Evolutionary conservation across 2,888 invertebrate species (phyloP).

Genomic region (Tridacna gigas): DNA sequence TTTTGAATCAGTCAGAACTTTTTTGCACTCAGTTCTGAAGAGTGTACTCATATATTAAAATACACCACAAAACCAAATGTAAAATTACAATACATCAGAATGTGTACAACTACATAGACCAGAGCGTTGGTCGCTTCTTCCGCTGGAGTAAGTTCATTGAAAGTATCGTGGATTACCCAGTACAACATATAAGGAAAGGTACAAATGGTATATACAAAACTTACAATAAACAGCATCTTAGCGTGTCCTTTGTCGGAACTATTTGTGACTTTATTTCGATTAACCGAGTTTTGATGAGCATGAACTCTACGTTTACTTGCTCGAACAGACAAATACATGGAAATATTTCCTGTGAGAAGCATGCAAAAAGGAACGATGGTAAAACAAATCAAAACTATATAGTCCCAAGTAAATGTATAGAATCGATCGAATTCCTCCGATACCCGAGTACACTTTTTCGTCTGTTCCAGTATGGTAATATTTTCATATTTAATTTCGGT

Average conservation of each 20-base stretch:
- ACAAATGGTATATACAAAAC: not conserved
- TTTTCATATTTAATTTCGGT: not conserved
- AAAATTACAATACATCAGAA: not conserved
- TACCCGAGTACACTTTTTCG: not conserved
- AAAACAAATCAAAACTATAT: constrained; percentile 4
- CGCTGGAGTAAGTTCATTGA: not conserved
- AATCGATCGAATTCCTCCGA: not conserved
- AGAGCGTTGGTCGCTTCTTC: not conserved
- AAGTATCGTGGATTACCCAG: not conserved
- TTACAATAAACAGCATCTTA: not conserved
- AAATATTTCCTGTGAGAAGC: not conserved
- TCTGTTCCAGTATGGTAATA: not conserved
- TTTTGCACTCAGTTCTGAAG: not conserved
- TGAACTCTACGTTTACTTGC: not conserved
- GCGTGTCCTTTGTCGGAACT: not conserved
- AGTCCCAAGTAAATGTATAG: constrained; percentile 2
- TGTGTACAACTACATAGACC: constrained; percentile 1
- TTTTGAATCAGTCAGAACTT: not conserved
- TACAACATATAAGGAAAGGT: not conserved
- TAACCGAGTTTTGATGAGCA: not conserved
- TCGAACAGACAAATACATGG: not conserved
- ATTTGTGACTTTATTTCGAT: not conserved
- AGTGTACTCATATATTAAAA: constrained; percentile 10
- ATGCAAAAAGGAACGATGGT: not conserved
- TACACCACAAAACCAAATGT: constrained; percentile 7